Evolutionary conservation across 2,113 vertebrate genomes (phyloP).

Genomic region (Calyptomena viridis): DNA sequence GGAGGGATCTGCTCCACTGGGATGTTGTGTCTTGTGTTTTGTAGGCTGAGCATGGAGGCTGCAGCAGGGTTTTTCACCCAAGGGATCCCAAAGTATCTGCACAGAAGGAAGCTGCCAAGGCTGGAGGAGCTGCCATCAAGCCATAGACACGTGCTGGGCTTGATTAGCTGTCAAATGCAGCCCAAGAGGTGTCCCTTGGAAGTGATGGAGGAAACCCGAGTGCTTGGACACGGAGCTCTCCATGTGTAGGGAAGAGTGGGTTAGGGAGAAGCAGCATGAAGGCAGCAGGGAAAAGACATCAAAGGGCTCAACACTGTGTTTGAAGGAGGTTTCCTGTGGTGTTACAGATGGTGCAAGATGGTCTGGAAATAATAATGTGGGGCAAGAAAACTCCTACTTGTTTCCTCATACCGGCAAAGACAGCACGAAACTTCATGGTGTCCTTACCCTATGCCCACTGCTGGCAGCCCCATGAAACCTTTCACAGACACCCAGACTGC

Average conservation of each 20-base stretch:
- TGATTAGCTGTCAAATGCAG: background rate
- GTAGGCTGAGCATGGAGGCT: background rate
- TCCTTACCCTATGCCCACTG: background rate
- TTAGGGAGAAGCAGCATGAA: background rate
- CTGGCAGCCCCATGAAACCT: background rate
- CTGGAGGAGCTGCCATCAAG: background rate
- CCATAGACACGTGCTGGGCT: rapidly evolving
- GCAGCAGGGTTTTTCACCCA: background rate
- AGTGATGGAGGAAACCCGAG: background rate
- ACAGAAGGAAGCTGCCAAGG: background rate
- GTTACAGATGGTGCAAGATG: background rate
- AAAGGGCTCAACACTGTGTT: background rate
- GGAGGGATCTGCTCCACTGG: background rate
- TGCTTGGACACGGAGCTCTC: background rate
- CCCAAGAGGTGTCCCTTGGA: background rate
- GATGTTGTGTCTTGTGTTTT: rapidly evolving
- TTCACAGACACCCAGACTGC: background rate
- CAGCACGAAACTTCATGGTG: background rate
- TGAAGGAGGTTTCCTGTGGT: background rate
- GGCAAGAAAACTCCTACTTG: background rate
- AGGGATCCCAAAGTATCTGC: background rate
- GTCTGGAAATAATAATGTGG: background rate
- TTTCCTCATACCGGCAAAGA: rapidly evolving
- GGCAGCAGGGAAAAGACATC: background rate
- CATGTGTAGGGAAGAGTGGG: rapidly evolving